Conservation (phyloP, 2,113 vertebrate species). For the Actinemys pallida region DNA sequence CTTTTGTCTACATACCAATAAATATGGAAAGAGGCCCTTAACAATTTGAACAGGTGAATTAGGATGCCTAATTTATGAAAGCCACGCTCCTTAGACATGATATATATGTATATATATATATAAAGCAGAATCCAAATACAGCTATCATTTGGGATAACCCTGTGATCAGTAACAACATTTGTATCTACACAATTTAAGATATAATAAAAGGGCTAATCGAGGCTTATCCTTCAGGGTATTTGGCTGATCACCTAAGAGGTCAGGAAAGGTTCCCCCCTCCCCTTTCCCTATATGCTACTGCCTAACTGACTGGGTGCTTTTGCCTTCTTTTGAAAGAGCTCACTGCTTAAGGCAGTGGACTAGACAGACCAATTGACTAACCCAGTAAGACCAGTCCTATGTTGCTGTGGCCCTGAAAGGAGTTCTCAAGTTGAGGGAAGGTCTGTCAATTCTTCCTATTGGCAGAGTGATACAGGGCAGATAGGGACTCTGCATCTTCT, state of each 20-base stretch:
- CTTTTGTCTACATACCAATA: background rate
- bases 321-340: background rate
- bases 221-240: background rate
- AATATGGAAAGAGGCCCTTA: background rate
- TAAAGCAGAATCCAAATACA: background rate
- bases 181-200: too few species aligned
- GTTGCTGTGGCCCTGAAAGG: background rate
- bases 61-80: background rate
- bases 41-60: background rate
- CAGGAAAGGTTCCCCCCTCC: background rate
- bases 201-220: background rate
- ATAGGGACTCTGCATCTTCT: background rate
- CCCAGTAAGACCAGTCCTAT: background rate
- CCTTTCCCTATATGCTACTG: background rate
- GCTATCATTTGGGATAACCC: background rate
- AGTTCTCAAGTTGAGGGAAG: background rate
- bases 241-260: background rate
- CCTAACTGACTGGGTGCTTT: background rate
- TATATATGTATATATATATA: background rate
- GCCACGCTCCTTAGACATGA: background rate
- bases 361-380: background rate
- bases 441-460: background rate
- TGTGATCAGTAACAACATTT: background rate
- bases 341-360: background rate
- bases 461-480: background rate